Percentiles rank a stretch among this genome's conserved stretches.
These are phyloP conservation scores for Trichoplax adhaerens DNA, from an alignment of 37 sponge, comb jelly and placozoan species.

Conservation along the genomic window DNA sequence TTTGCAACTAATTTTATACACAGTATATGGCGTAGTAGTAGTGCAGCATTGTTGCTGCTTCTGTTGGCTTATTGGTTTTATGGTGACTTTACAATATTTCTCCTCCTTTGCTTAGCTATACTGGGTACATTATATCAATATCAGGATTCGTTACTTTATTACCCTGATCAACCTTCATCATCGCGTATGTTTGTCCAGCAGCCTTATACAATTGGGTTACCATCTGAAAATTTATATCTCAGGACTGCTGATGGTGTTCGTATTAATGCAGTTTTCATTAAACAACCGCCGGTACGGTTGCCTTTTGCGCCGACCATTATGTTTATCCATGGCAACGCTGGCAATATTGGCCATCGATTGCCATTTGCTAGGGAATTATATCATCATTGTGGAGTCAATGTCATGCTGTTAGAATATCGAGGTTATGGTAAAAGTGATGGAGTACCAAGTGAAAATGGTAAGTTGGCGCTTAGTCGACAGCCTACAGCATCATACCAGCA, in stretches of 20 bases:
- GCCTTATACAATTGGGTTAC: conserved; percentile 74
- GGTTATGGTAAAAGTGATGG: conserved; percentile 97
- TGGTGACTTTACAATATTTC: conserved; percentile 63
- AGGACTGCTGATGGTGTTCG: conserved; percentile 53
- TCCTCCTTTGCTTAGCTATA: conserved; percentile 61
- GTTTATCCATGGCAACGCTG: conserved; percentile 93
- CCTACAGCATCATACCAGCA: too few species aligned
- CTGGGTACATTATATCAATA: conserved; percentile 77
- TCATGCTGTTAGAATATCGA: conserved; percentile 86
- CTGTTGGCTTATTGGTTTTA: conserved; percentile 90
- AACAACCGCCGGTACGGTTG: conserved; percentile 46
- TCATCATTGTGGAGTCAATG: conserved; percentile 70
- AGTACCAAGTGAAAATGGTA: conserved; percentile 69
- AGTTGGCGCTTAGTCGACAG: not conserved
- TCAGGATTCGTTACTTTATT: conserved; percentile 92
- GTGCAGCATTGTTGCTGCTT: conserved; percentile 74
- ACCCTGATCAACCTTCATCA: conserved; percentile 87
- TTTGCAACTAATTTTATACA: too few species aligned
- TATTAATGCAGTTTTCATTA: conserved; percentile 76
- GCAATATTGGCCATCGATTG: conserved; percentile 95
- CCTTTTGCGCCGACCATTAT: conserved; percentile 57
- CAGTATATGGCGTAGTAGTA: conserved; percentile 55
- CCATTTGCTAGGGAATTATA: conserved; percentile 90
- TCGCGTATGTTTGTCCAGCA: conserved; percentile 86
- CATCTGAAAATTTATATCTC: conserved; percentile 68